A percentile compares a stretch with the other conserved stretches of the same genome.
Evolutionary conservation across 2,888 invertebrate genomes (phyloP).

Genomic region (Oscheius onirici): DNA sequence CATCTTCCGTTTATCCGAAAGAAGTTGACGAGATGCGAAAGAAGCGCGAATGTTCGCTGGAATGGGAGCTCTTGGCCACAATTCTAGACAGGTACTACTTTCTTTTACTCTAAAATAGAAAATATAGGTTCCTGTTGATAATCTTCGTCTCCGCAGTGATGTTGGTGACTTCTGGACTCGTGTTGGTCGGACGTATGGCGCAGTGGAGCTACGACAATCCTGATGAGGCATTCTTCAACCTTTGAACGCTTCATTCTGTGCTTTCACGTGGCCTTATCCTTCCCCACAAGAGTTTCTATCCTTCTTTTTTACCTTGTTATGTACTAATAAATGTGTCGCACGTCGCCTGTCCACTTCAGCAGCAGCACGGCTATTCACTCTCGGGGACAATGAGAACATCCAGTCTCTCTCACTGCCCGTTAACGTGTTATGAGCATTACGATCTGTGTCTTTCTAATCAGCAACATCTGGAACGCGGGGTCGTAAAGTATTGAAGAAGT

Average conservation of each 20-base stretch:
- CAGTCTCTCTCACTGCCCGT: too few relatives aligned
- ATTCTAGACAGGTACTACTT: constrained; percentile 58
- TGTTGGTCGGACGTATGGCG: constrained; percentile 65
- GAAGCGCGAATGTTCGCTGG: constrained; percentile 65
- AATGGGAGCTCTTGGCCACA: constrained; percentile 70
- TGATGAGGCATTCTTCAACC: constrained; percentile 27
- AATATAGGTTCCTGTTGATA: constrained; percentile 62
- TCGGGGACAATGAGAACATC: not conserved
- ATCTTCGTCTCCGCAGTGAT: constrained; percentile 59
- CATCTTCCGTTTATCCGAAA: constrained; percentile 50
- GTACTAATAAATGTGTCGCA: constrained; percentile 21
- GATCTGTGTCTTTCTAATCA: not conserved
- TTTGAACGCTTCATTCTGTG: constrained; percentile 9
- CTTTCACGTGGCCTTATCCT: constrained; percentile 7
- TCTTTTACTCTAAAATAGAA: not conserved
- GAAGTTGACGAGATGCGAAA: constrained; percentile 52
- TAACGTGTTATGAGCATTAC: not conserved
- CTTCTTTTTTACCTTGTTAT: constrained; percentile 5
- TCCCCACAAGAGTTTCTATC: constrained; percentile 7
- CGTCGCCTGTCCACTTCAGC: constrained; percentile 2
- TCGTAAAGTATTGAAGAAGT: too few relatives aligned
- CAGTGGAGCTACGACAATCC: constrained; percentile 59
- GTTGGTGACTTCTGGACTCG: constrained; percentile 64
- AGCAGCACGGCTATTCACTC: not conserved
- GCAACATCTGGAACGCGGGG: not conserved